Percentiles rank a stretch among this genome's conserved stretches.
phyloP scores from a whole-genome alignment of 2,888 invertebrate species.

The Agrotis exclamationis region DNA sequence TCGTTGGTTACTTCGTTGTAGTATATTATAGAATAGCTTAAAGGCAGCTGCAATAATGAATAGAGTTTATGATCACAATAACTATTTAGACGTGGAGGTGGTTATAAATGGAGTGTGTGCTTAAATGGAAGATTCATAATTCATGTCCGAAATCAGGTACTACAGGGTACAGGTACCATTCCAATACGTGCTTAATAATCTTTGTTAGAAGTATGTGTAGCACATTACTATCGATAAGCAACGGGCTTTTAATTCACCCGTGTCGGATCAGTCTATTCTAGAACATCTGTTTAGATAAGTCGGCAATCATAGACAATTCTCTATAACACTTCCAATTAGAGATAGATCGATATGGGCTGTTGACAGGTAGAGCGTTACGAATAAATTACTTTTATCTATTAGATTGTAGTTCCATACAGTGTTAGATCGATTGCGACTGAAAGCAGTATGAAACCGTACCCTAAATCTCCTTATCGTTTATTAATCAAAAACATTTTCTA shows the following conservation, averaged over 20 bases:
- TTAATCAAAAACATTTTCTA: too few relatives aligned
- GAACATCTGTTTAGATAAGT: slow-evolving; percentile 11
- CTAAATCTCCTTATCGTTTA: too few relatives aligned
- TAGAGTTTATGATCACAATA: slow-evolving; percentile 54
- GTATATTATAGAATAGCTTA: slow-evolving; percentile 51
- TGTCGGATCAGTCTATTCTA: not conserved
- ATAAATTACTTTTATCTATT: slow-evolving; percentile 19
- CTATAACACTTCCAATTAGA: slow-evolving; percentile 11
- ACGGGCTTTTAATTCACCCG: not conserved
- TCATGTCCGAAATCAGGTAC: too few relatives aligned
- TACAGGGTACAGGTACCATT: not conserved
- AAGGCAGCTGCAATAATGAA: slow-evolving; percentile 57
- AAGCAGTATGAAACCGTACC: not conserved
- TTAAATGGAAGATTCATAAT: not conserved
- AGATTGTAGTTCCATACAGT: not conserved
- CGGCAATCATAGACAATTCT: not conserved
- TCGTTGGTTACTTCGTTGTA: slow-evolving; percentile 37
- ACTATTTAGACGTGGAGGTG: slow-evolving; percentile 19
- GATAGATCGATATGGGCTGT: not conserved
- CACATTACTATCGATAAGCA: not conserved
- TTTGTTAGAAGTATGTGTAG: not conserved
- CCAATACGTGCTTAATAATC: not conserved
- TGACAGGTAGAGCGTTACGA: not conserved
- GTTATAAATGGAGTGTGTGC: slow-evolving; percentile 16
- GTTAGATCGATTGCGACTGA: not conserved